Conservation (phyloP, 1,140 invertebrate genomes). For the Lineus longissimus region DNA sequence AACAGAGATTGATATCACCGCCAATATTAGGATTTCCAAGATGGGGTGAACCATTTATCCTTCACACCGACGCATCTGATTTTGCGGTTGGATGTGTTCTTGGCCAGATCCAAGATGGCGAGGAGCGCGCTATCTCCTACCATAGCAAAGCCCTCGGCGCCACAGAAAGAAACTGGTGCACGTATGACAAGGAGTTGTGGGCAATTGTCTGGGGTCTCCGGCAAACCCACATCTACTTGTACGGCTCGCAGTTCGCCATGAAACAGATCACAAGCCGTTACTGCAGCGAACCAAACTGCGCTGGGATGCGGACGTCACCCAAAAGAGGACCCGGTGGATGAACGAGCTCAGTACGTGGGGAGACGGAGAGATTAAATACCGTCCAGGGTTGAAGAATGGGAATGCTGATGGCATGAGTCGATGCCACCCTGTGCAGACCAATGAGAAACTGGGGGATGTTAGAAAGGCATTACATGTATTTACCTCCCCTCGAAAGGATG, state of each 20-base stretch:
- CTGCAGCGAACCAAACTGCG: neutral
- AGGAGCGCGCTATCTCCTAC: slow-evolving; percentile 24
- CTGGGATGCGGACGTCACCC: neutral
- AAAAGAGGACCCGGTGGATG: slow-evolving; percentile 7
- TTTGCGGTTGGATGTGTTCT: neutral
- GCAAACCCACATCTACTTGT: slow-evolving; percentile 17
- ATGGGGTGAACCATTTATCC: slow-evolving; percentile 15
- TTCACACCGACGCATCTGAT: slow-evolving; percentile 12
- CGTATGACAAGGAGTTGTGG: slow-evolving; percentile 17
- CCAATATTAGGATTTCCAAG: slow-evolving; percentile 27
- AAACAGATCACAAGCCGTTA: slow-evolving; percentile 11
- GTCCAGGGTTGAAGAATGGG: neutral
- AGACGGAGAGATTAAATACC: neutral
- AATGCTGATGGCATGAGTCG: slow-evolving; percentile 11
- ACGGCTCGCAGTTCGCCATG: slow-evolving; percentile 16
- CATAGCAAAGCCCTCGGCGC: slow-evolving; percentile 14
- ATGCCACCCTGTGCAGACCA: neutral
- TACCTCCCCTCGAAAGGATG: too few relatives aligned
- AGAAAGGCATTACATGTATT: too few relatives aligned
- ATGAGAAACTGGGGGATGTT: neutral
- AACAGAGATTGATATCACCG: slow-evolving; percentile 16
- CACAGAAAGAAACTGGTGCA: slow-evolving; percentile 19
- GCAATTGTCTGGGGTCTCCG: slow-evolving; percentile 18
- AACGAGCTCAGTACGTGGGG: neutral
- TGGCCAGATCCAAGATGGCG: slow-evolving; percentile 19